Conservation (phyloP, 2,113 vertebrate genomes). For the Oriolus oriolus region DNA sequence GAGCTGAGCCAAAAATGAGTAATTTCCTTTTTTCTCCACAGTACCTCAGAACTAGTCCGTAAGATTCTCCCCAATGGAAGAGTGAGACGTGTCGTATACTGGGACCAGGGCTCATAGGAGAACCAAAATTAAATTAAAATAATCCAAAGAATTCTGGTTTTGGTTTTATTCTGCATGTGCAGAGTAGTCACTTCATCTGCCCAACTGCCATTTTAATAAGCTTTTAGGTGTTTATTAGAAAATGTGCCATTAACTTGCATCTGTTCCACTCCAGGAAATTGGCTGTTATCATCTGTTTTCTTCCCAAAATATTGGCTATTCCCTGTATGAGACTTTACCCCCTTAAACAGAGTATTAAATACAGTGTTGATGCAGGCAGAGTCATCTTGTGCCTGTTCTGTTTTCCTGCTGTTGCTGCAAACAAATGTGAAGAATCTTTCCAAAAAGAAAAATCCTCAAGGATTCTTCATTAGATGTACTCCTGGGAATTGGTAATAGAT, state of each 20-base stretch:
- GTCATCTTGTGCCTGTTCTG: not conserved
- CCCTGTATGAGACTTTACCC: not conserved
- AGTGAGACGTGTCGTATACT: not conserved
- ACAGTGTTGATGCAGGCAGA: not conserved
- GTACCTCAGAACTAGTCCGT: not conserved
- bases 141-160: not conserved
- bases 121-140: not conserved
- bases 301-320: not conserved
- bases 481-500: conserved; percentile 45
- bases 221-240: not conserved
- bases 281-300: not conserved
- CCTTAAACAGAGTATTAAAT: not conserved
- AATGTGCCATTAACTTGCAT: not conserved
- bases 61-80: not conserved
- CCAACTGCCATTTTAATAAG: not conserved
- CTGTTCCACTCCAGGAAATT: conserved; percentile 12
- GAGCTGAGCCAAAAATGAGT: conserved; percentile 5
- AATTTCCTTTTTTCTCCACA: conserved; percentile 9
- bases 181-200: not conserved
- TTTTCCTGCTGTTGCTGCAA: conserved; percentile 25
- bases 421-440: conserved; percentile 22
- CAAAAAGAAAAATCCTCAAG: conserved; percentile 42
- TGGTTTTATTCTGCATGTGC: not conserved
- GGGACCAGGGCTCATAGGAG: not conserved
- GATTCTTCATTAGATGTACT: conserved; percentile 52